These are phyloP conservation scores for Orius laevigatus DNA, from an alignment of 1,140 invertebrate genomes.

Conservation along the genomic window DNA sequence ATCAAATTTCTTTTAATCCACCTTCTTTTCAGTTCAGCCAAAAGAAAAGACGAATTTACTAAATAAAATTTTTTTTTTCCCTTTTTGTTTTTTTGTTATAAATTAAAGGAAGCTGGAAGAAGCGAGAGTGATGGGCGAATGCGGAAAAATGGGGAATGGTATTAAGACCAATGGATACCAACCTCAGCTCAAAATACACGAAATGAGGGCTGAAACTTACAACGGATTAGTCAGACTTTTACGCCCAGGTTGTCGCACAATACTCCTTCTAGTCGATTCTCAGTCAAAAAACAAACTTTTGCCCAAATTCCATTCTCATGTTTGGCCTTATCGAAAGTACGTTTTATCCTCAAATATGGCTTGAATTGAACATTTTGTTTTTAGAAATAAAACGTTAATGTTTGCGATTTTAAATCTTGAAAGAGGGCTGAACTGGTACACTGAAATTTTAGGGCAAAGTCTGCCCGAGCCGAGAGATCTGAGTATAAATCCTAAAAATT, in stretches of 20 bases:
- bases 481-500: constrained; percentile 90
- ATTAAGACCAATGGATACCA: constrained; percentile 26
- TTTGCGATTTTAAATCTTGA: constrained; percentile 88
- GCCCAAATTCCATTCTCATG: constrained; percentile 77
- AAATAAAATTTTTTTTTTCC: neutral
- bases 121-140: constrained; percentile 41
- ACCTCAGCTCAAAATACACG: constrained; percentile 68
- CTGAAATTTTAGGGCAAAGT: constrained; percentile 67
- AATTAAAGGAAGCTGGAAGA: constrained; percentile 53
- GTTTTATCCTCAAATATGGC: constrained; percentile 18
- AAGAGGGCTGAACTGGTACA: constrained; percentile 77
- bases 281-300: constrained; percentile 73
- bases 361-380: constrained; percentile 7
- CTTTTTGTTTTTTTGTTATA: constrained; percentile 5
- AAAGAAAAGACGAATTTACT: no score
- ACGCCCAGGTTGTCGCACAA: constrained; percentile 88
- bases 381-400: constrained; percentile 76
- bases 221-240: constrained; percentile 77
- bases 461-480: constrained; percentile 63
- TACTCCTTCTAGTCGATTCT: constrained; percentile 76
- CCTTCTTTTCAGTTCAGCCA: no score
- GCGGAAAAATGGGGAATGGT: constrained; percentile 28
- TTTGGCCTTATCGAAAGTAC: constrained; percentile 90
- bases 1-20: neutral
- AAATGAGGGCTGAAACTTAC: constrained; percentile 86